Base-by-base conservation (phyloP, 1,140 invertebrate species). In the Pteromalus puparum region DNA sequence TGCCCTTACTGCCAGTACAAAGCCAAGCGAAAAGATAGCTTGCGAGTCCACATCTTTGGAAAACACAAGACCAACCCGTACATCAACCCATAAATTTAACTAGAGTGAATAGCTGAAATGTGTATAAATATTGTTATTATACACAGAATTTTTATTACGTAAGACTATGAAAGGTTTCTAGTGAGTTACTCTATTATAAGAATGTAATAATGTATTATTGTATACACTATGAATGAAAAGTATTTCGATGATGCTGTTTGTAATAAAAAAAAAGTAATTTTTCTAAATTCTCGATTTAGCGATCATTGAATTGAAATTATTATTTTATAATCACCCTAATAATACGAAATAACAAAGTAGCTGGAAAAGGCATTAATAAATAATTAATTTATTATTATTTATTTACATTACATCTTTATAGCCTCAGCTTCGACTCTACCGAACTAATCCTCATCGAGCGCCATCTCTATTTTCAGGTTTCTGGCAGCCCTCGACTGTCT, bases 1-100 rank as follows among this genome's bases (percentile, higher is more conserved):
- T 96, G 95, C 87, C 94, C 94, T 21, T 93, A 94, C 90, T 96
- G 95, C 85, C 85, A 85, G 38, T 92, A 92, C 88, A 91, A 94
- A 87, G 93, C 94, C 85, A 95, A 93, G 42, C 87, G 92, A 74
- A 93, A 93, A 30, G 91, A 90, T 85, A 92, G 91, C 84, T 75
- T 93, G 82, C 86, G 91, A 77, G 89, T 88, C 28, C 92, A 92
- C 84, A 89, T 92, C 30, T 82, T 87, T 3, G 88, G 88, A 67
- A 91, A 90, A 77, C 91, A 91, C 70, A 77, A 77, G 26, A 77
- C 28, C 34, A 61, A 61, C 18, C 53, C 53, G 4, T 61, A 61
- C 21, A n/a, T 61, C 15, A n/a, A 61, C 18, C 21, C 53, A 7
- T 21, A 53, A 21, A 53, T 53, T n/a, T 7, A 7, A 61, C 6